Base-by-base conservation (phyloP, 2,797 vertebrate species). In the Orientallactaga sibirica region DNA sequence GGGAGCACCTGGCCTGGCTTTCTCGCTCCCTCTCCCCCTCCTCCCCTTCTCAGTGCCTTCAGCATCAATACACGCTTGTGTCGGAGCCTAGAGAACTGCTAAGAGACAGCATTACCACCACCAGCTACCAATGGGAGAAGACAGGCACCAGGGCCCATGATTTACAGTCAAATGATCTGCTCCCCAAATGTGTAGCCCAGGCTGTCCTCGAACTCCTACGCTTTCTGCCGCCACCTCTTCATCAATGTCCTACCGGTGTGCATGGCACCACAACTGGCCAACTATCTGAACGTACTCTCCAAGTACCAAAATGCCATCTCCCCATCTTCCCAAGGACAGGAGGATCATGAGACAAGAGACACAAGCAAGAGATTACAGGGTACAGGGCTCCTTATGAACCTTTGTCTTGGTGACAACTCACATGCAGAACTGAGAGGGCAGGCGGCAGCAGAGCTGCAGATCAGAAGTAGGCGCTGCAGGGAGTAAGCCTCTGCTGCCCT, bases 341-440 rank as follows among this genome's bases (percentile, higher is more conserved):
- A 3, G 3, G 22, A 19, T 68, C 76, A 33, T 18, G 25, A 64
- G 75, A 80, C 3, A 3, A 64, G 58, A 55, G 95, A n/a, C 0
- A 4, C 37, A 37, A 66, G 27, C 0, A 0, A 41, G 61, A 4
- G 41, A 41, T 76, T 29, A n/a, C 11, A 0, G 52, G 1, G 0
- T 7, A 0, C 0, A 0, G 11, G 20, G 43, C 43, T 19, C 33
- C 3, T 1, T 18, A 48, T 5, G 5, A 77, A 41, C 48, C 61
- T 22, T 14, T 24, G 25, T 8, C 61, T 41, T 52, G 43, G 43
- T 18, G 18, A 67, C 41, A n/a, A 64, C 6, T 70, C 62, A 73
- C 75, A 43, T 5, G 64, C 22, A 81, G 41, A 61, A 20, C 25
- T 70, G 9, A 2, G 12, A 66, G 62, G 6, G 18, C 3, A 7